Evolutionary conservation across 2,113 vertebrate genomes (phyloP).

Genomic region (Hyperopisus bebe): DNA sequence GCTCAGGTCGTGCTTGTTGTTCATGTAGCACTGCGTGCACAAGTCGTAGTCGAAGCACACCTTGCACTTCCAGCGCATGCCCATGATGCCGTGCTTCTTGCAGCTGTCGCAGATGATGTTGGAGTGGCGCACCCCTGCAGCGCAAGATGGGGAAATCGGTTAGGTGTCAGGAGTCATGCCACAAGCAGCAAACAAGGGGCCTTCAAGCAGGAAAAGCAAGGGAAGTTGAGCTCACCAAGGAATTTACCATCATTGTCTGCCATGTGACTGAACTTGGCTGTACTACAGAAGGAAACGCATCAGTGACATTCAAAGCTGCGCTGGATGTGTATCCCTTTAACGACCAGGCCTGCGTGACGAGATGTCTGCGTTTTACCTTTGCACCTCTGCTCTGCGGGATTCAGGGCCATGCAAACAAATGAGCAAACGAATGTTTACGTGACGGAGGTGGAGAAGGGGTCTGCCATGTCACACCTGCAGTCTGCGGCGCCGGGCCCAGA

Average conservation of each 20-base stretch:
- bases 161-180: not conserved
- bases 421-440: not conserved
- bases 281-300: not conserved
- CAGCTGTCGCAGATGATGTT: conserved; percentile 98
- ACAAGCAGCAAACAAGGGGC: not conserved
- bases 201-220: not conserved
- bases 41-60: conserved; percentile 94
- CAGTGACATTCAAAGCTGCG: not conserved
- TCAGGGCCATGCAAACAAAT: not conserved
- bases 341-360: not conserved
- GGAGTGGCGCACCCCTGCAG: conserved; percentile 85
- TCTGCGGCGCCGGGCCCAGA: not conserved
- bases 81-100: conserved; percentile 93
- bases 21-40: conserved; percentile 98
- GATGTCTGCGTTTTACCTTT: not conserved
- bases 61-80: conserved; percentile 97
- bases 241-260: not conserved
- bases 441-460: not conserved
- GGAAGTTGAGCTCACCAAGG: not conserved
- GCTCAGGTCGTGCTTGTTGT: conserved; percentile 82
- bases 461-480: not conserved
- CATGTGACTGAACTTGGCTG: not conserved
- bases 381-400: not conserved
- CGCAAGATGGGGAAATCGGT: not conserved
- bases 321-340: not conserved